Base-by-base conservation (phyloP, 1,140 invertebrate genomes). In the Cotesia typhae region DNA sequence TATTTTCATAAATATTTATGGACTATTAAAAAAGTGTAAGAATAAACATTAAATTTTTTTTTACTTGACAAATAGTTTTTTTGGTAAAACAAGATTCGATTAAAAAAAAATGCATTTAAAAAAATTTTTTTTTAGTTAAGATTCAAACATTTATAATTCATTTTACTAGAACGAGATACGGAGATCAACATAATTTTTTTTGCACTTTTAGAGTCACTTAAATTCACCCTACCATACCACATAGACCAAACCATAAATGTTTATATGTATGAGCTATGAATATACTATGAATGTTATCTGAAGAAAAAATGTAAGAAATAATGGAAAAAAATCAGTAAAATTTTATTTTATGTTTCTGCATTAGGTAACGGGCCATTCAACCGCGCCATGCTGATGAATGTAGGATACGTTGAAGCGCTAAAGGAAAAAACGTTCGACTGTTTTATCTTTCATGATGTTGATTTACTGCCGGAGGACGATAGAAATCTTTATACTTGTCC, bases 381-480 rank as follows among this genome's bases (percentile, higher is more conserved):
- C 85, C 90, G 96, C 68, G 97, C 95, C 1, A 94, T 94, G 88
- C 88, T 98, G 60, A 95, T 98, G 92, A 99, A 99, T 86, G 92
- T 98, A n/a, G 97, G 96, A 5, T 98, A 93, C 85, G 89, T 91
- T 52, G 96, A 98, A 85, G 93, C 95, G 1, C 84, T 92, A 75
- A 94, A 94, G 81, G 85, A 92, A 52, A 90, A 91, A 53, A 87
- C 91, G 53, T 96, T 92, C 86, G 92, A 95, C 79, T 98, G 96
- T 87, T 97, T 97, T 85, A 92, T 98, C 74, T 98, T 98, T 87
- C 96, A 98, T 87, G 97, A 98, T 85, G 95, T 99, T 28, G 96
- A 98, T 86, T 89, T 98, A 61, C 86, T 98, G 79, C 96, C 97
- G 4, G 93, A 98, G 81, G 94, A 98, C 87, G 95, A 97, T 80